Base-by-base conservation (phyloP, 2,113 vertebrate species). In the Nicator chloris region DNA sequence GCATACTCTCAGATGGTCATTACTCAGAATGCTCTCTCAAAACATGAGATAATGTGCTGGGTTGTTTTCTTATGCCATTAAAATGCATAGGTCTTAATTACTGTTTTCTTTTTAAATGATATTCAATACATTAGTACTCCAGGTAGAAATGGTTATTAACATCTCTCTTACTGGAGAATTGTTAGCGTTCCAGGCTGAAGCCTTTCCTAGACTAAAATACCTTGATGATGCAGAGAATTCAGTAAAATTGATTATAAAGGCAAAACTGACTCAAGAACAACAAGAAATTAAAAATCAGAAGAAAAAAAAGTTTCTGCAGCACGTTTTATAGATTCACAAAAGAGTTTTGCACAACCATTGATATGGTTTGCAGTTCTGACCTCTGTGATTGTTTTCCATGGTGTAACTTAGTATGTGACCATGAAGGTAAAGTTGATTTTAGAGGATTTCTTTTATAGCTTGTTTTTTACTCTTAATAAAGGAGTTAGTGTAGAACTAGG, bases 1-100 rank as follows among this genome's bases (percentile, higher is more conserved):
- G 4, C 0, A 1, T 28, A 18, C 0, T 63, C 33, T 81, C 13
- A 27, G 45, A n/a, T 2, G 4, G 54, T 57, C 3, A 1, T 69
- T 65, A 63, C 35, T 51, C 20, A 21, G 30, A 54, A 15, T n/a
- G 13, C 23, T 47, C 9, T 68, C 82, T 89, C 31, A 82, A 93
- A 93, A 53, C 26, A n/a, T 7, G 31, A 71, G 24, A 21, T 64
- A 61, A 85, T 53, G 22, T 82, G 11, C 24, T 60, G 18, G 18
- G 23, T 8, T 71, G 11, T 24, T 88, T 81, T 49, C 51, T 77
- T 47, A 15, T 19, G 12, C 9, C 64, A 6, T 78, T 87, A 27
- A 89, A 81, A 84, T n/a, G 11, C 31, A 47, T 71, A 44, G 61
- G 40, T 63, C 42, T 92, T 81, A 84, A 75, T 77, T 47, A 63